These are phyloP conservation scores for Dendronephthya gigantea DNA, from an alignment of 64 coral and sea anemone genomes.

Conservation along the genomic window DNA sequence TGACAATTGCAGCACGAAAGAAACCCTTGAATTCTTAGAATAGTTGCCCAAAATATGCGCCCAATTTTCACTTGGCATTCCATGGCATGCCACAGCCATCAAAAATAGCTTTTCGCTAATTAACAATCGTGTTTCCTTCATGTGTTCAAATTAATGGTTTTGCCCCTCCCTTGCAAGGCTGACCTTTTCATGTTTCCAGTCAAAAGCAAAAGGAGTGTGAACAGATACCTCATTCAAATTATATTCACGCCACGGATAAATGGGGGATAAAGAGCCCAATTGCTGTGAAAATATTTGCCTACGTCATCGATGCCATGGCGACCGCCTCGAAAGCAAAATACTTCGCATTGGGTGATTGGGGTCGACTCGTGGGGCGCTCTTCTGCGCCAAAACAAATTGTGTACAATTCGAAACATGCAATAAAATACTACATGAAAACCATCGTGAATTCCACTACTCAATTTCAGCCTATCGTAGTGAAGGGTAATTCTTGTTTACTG, in stretches of 20 bases:
- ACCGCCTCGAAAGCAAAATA: neutral
- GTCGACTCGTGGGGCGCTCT: neutral
- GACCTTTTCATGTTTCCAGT: neutral
- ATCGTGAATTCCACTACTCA: neutral
- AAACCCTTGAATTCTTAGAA: too few relatives aligned
- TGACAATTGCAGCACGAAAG: neutral
- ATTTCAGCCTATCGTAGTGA: too few relatives aligned
- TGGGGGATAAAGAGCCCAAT: constrained; percentile 13
- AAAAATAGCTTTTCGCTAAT: neutral
- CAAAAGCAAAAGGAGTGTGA: neutral
- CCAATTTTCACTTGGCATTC: neutral
- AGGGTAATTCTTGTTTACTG: too few relatives aligned
- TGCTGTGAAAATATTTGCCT: constrained; percentile 11
- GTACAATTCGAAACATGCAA: neutral
- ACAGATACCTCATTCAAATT: constrained; percentile 13
- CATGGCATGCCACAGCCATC: neutral
- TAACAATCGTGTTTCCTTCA: neutral
- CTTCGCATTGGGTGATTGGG: neutral
- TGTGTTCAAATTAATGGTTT: neutral
- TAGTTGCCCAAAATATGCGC: neutral
- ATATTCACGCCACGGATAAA: constrained; percentile 21
- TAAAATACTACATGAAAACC: neutral
- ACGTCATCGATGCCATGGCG: constrained; percentile 1
- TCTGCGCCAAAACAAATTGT: neutral
- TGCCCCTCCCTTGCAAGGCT: neutral